Evolutionary conservation across 2,888 invertebrate genomes (phyloP), one percentile per base, ranked within the genome.

Genomic region (Agriopis leucophaearia): DNA sequence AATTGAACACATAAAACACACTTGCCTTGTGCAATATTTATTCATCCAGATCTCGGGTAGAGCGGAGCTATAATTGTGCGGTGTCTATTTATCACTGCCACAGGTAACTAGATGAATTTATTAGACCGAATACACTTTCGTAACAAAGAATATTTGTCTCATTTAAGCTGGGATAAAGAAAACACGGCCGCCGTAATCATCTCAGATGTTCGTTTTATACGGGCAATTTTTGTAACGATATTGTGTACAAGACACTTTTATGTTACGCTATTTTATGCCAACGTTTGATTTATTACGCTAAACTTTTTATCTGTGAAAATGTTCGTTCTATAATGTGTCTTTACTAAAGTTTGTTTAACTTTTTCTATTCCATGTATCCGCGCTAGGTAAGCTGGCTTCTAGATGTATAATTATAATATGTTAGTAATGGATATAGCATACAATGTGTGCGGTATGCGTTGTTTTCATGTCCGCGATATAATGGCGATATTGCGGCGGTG

Each of bases 81-180:
- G 72, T 75, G 75, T 78, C 78, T 80, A 83, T 86, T 85, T 85
- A 81, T 86, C 81, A 80, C 81, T 82, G 86, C 82, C 83, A 80
- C 72, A 80, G 76, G 79, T 83, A 87, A 85, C 82, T 81, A 81
- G 83, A 80, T 87, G 84, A 85, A 69, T 77, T 81, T 84, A 86
- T 83, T 82, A 81, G 75, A 76, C 74, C 69, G 76, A 75, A 77
- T 75, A 79, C 72, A 75, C 78, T 76, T 78, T 76, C 73, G 75
- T 74, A 78, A 75, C 78, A 71, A 79, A 79, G 61, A 76, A 75
- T 79, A 78, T 82, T 78, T 79, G 76, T 82, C 75, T 79, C 80
- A 73, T 79, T 83, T 83, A 81, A 74, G 76, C 69, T 64, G 66
- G 77, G 74, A 74, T 74, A 76, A 73, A 69, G 76, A 69, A 77